phyloP scores from a whole-genome alignment of 2,888 invertebrate genomes.

The Dinocampus coccinellae region DNA sequence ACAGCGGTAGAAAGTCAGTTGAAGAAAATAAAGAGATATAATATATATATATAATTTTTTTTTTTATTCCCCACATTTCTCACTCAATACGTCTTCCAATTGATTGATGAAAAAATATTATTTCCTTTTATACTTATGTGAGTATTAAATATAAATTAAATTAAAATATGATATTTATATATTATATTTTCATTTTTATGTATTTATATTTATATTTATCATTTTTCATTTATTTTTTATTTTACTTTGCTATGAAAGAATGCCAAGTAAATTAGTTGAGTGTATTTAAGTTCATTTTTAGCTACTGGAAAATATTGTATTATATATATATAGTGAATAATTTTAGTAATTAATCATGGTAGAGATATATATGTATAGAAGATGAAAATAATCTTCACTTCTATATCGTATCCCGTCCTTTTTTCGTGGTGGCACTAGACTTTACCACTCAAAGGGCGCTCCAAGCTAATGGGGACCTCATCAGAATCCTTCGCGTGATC shows the following conservation, averaged over 20 bases:
- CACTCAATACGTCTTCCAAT: background rate
- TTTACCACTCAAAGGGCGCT: conserved; percentile 15
- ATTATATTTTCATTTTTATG: too few species aligned
- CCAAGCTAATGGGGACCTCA: conserved; percentile 21
- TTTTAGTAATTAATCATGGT: conserved; percentile 15
- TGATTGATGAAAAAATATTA: background rate
- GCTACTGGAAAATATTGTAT: background rate
- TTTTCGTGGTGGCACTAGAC: conserved; percentile 16
- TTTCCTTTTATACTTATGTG: background rate
- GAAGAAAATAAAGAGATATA: conserved; percentile 18
- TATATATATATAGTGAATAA: background rate
- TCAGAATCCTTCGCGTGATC: conserved; percentile 18
- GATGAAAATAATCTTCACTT: conserved; percentile 16
- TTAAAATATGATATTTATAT: too few species aligned
- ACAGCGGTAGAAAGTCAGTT: conserved; percentile 30
- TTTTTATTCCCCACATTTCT: background rate
- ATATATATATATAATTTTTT: background rate
- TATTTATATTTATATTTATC: background rate
- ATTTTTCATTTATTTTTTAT: background rate
- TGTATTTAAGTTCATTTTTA: background rate
- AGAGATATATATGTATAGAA: background rate
- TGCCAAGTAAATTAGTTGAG: background rate
- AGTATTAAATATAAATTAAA: background rate
- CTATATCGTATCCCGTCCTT: background rate
- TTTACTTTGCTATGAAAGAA: background rate